A percentile compares a stretch with the other conserved stretches of the same genome.
These are phyloP conservation scores for Dolichomitus sp. DNA, from an alignment of 2,888 invertebrate species.

Conservation along the genomic window DNA sequence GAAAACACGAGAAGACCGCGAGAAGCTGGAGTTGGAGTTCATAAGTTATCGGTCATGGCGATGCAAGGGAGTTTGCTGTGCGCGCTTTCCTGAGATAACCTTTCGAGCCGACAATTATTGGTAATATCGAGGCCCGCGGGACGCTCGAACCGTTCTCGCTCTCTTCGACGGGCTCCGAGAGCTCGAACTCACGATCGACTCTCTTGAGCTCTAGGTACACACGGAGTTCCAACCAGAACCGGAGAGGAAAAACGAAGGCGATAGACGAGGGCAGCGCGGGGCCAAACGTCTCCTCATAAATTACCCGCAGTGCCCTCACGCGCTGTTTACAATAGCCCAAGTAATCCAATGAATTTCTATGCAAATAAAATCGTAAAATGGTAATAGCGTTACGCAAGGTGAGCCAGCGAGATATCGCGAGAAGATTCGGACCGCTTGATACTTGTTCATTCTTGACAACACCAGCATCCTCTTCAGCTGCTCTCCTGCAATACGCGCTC, in stretches of 20 bases:
- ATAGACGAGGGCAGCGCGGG: conserved; percentile 30
- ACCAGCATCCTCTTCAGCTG: background rate
- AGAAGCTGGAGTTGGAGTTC: conserved; percentile 71
- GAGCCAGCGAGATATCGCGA: conserved; percentile 18
- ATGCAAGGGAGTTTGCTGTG: conserved; percentile 54
- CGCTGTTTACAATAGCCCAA: conserved; percentile 80
- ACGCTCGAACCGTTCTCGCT: conserved; percentile 61
- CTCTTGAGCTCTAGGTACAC: conserved; percentile 23
- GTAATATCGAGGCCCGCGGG: conserved; percentile 82
- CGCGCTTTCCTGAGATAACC: conserved; percentile 82
- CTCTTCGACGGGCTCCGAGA: conserved; percentile 54
- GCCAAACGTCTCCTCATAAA: conserved; percentile 62
- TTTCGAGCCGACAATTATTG: conserved; percentile 85
- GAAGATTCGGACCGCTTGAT: conserved; percentile 29
- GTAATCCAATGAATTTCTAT: conserved; percentile 81
- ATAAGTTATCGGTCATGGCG: conserved; percentile 78
- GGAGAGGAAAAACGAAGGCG: conserved; percentile 43
- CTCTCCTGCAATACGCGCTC: background rate
- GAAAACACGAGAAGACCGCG: conserved; percentile 51
- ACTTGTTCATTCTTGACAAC: conserved; percentile 20
- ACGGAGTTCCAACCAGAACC: conserved; percentile 4
- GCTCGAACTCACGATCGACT: conserved; percentile 25
- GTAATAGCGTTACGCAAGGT: conserved; percentile 67
- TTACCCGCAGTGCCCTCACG: conserved; percentile 62
- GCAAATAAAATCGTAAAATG: conserved; percentile 78